Conservation (phyloP, 1,140 invertebrate species). For the Drosophila nebulosa region DNA sequence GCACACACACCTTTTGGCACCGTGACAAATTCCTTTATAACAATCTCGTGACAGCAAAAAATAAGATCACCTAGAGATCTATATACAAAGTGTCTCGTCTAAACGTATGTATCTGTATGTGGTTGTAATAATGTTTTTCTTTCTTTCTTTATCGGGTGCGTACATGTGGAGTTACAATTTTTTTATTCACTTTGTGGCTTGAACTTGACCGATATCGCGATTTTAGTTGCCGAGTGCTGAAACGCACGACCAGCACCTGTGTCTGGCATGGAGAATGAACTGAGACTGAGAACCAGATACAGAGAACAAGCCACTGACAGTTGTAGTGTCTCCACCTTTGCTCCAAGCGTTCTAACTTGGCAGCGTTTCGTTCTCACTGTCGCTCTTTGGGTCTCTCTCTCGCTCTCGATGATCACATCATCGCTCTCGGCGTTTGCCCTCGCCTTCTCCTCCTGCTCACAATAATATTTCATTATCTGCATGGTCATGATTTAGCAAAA, state of each 20-base stretch:
- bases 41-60: neutral
- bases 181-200: conserved; percentile 29
- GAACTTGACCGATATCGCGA: conserved; percentile 74
- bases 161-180: conserved; percentile 3
- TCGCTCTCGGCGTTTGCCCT: neutral
- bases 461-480: neutral
- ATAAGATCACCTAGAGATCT: conserved; percentile 2
- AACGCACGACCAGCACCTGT: conserved; percentile 20
- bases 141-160: conserved; percentile 29
- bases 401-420: conserved; percentile 1
- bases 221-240: conserved; percentile 20
- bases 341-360: neutral
- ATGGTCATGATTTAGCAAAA: neutral
- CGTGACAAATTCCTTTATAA: conserved; percentile 50
- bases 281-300: neutral
- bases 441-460: neutral
- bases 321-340: neutral
- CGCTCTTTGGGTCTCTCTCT: neutral
- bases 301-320: conserved; percentile 32
- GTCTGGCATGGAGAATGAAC: conserved; percentile 8
- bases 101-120: neutral
- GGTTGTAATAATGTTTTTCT: neutral
- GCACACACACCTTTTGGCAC: conserved; percentile 68
- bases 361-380: neutral
- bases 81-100: neutral